phyloP scores from a whole-genome alignment of 2,797 vertebrate species.

The Epinephelus malabaricus region DNA sequence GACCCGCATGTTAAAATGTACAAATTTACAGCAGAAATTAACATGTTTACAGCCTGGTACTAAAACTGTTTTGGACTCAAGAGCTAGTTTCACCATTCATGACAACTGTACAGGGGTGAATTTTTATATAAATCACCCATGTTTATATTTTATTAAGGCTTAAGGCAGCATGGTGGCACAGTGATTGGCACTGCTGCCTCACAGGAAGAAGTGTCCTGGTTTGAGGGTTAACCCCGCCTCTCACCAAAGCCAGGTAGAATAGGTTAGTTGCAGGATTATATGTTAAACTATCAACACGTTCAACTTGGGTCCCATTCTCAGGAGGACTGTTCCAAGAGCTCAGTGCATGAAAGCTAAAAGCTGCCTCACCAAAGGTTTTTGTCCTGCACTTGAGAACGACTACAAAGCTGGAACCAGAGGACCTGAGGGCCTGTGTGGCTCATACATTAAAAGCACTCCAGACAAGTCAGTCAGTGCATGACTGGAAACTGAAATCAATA shows the following conservation, averaged over 20 bases:
- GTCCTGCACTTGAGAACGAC: constrained; percentile 8
- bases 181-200: too few relatives aligned
- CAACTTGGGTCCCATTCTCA: not conserved
- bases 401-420: not conserved
- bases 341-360: not conserved
- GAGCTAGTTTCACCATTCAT: too few relatives aligned
- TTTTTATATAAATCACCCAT: too few relatives aligned
- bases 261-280: not conserved
- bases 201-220: too few relatives aligned
- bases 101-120: too few relatives aligned
- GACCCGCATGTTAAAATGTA: too few relatives aligned
- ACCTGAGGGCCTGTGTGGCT: not conserved
- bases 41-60: too few relatives aligned
- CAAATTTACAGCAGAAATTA: too few relatives aligned
- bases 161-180: too few relatives aligned
- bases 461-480: not conserved
- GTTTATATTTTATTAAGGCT: too few relatives aligned
- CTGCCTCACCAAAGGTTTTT: not conserved
- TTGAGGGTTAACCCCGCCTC: too few relatives aligned
- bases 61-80: too few relatives aligned
- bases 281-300: not conserved
- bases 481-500: not conserved
- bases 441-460: constrained; percentile 6
- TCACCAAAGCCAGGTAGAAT: not conserved
- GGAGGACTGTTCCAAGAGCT: not conserved